Evolutionary conservation across 2,113 vertebrate species (phyloP).

Genomic region (Phaethornis superciliosus): DNA sequence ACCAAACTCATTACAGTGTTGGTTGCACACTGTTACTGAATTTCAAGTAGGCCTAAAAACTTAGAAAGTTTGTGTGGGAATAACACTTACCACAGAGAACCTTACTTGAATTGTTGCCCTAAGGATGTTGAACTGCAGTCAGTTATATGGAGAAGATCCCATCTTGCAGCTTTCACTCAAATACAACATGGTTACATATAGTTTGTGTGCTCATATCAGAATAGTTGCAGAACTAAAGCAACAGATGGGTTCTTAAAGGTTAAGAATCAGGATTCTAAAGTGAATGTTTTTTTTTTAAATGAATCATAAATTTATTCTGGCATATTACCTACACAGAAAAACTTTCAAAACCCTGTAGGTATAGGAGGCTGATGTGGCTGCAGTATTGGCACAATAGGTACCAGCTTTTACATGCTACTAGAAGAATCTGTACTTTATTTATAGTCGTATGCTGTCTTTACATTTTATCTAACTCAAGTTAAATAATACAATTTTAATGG

Average conservation of each 20-base stretch:
- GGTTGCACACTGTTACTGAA: not conserved
- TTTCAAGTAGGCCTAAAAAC: not conserved
- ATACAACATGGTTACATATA: not conserved
- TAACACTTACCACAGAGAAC: not conserved
- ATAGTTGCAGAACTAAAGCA: not conserved
- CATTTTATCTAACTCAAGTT: not conserved
- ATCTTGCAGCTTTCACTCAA: not conserved
- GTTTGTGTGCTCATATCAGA: not conserved
- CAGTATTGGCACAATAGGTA: not conserved
- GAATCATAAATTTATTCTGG: not conserved
- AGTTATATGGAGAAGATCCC: not conserved
- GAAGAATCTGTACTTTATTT: constrained; percentile 1
- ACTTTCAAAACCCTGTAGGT: not conserved
- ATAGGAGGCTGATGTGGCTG: not conserved
- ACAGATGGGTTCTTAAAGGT: not conserved
- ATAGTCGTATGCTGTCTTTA: not conserved
- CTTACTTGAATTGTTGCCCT: not conserved
- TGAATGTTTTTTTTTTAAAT: not conserved
- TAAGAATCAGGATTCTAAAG: not conserved
- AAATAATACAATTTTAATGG: not conserved
- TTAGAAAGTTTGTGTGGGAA: not conserved
- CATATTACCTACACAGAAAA: not conserved
- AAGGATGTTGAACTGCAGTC: not conserved
- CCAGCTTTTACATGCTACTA: not conserved
- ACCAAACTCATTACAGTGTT: not conserved